phyloP scores from a whole-genome alignment of 1,140 invertebrate species.

The Ceratina australensis region DNA sequence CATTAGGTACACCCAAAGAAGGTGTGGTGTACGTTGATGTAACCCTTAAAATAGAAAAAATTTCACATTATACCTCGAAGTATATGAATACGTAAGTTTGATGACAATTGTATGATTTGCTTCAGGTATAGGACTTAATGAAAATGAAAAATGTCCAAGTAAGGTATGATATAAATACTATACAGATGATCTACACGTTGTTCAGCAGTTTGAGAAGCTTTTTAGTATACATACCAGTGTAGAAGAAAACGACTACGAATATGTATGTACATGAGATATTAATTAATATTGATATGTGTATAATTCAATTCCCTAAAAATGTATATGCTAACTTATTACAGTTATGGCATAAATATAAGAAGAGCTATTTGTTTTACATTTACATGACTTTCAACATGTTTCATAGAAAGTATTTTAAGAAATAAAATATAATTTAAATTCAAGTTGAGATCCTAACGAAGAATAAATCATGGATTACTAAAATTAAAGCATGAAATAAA shows the following conservation, averaged over 20 bases:
- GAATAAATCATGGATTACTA: neutral
- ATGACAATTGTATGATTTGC: constrained; percentile 1
- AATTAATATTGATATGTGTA: constrained; percentile 13
- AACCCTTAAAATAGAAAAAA: constrained; percentile 75
- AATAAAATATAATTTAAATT: neutral
- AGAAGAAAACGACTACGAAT: constrained; percentile 33
- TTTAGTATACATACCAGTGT: neutral
- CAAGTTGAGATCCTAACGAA: neutral
- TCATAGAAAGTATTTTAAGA: neutral
- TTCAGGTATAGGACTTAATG: constrained; percentile 6
- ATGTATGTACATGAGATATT: constrained; percentile 27
- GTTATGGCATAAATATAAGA: constrained; percentile 1
- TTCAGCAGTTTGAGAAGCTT: constrained; percentile 12
- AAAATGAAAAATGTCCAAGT: too few relatives aligned
- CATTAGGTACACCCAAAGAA: constrained; percentile 74
- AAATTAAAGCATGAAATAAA: neutral
- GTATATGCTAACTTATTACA: constrained; percentile 22
- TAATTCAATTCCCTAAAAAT: constrained; percentile 35
- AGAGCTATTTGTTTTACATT: neutral
- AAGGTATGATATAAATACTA: constrained; percentile 26
- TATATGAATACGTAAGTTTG: neutral
- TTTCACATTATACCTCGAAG: constrained; percentile 4
- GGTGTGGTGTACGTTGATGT: constrained; percentile 78
- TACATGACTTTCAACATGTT: neutral
- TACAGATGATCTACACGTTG: constrained; percentile 1